A percentile compares a stretch with the other conserved stretches of the same genome.
phyloP scores from a whole-genome alignment of 2,888 invertebrate genomes.

The Oscheius sp. region DNA sequence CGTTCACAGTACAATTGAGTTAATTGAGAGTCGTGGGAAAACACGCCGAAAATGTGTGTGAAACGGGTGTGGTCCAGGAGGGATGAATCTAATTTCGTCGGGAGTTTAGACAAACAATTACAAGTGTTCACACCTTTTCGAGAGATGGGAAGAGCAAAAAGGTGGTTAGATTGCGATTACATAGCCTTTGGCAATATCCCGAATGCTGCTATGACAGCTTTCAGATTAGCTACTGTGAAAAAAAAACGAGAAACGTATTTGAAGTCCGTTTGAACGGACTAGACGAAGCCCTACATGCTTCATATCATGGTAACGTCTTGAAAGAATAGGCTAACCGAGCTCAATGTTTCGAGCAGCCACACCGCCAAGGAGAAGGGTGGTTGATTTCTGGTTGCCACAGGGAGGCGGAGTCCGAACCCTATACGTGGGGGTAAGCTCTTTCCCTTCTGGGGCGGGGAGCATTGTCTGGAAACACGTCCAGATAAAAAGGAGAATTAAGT shows the following conservation, averaged over 20 bases:
- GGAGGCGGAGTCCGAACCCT: constrained; percentile 3
- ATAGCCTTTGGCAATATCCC: no score
- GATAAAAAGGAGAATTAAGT: no score
- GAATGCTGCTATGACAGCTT: no score
- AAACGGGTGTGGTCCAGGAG: constrained; percentile 2
- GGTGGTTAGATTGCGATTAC: no score
- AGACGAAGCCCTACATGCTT: no score
- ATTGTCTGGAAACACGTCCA: no score
- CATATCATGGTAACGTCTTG: no score
- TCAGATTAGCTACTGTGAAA: no score
- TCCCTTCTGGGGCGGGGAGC: neutral
- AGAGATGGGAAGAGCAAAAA: neutral
- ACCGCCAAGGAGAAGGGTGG: neutral
- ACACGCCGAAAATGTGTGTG: neutral
- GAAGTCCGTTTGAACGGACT: no score
- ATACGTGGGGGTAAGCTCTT: constrained; percentile 5
- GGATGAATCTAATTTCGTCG: constrained; percentile 5
- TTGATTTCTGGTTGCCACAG: constrained; percentile 6
- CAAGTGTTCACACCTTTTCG: constrained; percentile 1
- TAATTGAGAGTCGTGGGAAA: constrained; percentile 8
- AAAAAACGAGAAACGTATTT: no score
- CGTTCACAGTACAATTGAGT: neutral
- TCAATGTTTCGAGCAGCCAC: no score
- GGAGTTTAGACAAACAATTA: constrained; percentile 2
- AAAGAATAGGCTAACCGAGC: no score